Percentiles rank a stretch among this genome's conserved stretches.
phyloP scores from a whole-genome alignment of 2,888 invertebrate species.

The Tenthredo livida region DNA sequence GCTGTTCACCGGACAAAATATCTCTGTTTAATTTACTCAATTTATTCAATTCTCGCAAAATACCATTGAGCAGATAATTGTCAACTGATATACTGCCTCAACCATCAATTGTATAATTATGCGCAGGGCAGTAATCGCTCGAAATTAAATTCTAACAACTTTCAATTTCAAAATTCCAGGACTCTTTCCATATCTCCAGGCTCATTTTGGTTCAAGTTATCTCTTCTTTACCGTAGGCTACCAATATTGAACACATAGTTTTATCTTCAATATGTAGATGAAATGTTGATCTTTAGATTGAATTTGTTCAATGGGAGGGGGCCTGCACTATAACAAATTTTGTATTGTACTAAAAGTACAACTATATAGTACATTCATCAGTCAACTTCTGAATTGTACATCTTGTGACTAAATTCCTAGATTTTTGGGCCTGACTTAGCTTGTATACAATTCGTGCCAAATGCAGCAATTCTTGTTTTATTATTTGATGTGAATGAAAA shows the following conservation, averaged over 20 bases:
- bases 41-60: conserved; percentile 1
- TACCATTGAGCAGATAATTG: background rate
- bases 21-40: conserved; percentile 61
- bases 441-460: background rate
- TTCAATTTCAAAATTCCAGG: background rate
- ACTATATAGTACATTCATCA: background rate
- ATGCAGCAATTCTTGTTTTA: background rate
- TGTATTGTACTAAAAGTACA: background rate
- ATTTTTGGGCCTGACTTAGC: background rate
- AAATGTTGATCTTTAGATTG: background rate
- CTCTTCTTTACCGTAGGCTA: background rate
- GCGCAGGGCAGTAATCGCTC: background rate
- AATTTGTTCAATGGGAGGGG: background rate
- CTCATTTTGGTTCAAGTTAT: background rate
- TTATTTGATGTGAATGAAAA: background rate
- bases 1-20: conserved; percentile 77
- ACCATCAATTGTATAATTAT: background rate
- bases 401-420: background rate
- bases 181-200: background rate
- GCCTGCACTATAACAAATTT: background rate
- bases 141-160: background rate
- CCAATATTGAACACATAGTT: background rate
- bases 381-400: background rate
- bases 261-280: background rate
- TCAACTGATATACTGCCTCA: background rate